Percentiles rank a stretch among this genome's conserved stretches.
Conservation (phyloP, 2,888 invertebrate genomes). For the Eupeodes luniger region DNA sequence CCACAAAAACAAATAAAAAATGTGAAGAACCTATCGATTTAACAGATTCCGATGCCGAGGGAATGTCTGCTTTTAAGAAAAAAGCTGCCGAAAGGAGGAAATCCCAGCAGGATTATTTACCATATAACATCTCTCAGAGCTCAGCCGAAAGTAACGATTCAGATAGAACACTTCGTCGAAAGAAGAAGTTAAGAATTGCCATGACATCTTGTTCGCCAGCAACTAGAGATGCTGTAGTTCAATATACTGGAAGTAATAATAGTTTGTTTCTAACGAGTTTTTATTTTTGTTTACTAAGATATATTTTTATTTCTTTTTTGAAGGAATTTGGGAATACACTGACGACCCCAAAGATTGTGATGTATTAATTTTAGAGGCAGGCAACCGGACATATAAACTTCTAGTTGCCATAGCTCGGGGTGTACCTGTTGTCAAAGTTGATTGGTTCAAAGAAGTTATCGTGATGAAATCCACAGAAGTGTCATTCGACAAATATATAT, state of each 20-base stretch:
- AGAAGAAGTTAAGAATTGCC: constrained; percentile 52
- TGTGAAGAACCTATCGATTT: neutral
- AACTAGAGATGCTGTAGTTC: constrained; percentile 44
- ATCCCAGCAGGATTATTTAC: neutral
- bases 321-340: constrained; percentile 85
- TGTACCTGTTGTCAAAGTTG: constrained; percentile 85
- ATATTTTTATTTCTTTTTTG: neutral
- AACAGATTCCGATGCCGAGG: neutral
- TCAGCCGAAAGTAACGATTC: constrained; percentile 30
- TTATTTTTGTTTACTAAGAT: neutral
- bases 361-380: constrained; percentile 85
- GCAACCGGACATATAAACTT: constrained; percentile 86
- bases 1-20: neutral
- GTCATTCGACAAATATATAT: constrained; percentile 74
- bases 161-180: constrained; percentile 12
- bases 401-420: constrained; percentile 86
- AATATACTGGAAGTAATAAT: constrained; percentile 50
- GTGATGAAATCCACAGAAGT: constrained; percentile 48
- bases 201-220: constrained; percentile 56
- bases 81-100: constrained; percentile 23
- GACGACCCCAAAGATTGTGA: constrained; percentile 84
- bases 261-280: neutral
- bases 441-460: constrained; percentile 78
- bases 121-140: constrained; percentile 11
- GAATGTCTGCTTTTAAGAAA: neutral